These are phyloP conservation scores for Argyrosomus japonicus DNA, from an alignment of 2,113 vertebrate species.

Conservation along the genomic window DNA sequence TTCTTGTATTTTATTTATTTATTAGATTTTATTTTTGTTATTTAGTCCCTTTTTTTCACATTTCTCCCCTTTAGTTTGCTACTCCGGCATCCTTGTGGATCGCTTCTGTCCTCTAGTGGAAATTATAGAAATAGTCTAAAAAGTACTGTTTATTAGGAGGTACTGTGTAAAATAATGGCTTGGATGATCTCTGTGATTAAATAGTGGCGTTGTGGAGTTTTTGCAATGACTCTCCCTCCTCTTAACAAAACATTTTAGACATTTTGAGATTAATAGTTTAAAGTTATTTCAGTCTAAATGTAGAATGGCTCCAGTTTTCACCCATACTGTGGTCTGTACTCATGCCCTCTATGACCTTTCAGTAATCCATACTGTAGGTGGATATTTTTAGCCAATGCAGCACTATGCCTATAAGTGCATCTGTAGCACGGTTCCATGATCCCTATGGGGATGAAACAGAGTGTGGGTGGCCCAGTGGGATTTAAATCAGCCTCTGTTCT, in stretches of 20 bases:
- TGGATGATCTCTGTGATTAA: neutral
- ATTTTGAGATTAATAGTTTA: too few species aligned
- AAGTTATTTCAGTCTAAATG: too few species aligned
- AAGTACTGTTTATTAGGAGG: neutral
- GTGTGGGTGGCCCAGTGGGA: slow-evolving; percentile 34
- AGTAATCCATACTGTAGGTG: slow-evolving; percentile 16
- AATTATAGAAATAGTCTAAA: neutral
- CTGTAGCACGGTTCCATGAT: neutral
- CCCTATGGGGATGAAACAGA: neutral
- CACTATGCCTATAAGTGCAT: neutral
- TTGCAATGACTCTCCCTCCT: neutral
- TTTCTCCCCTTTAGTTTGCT: neutral
- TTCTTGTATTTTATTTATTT: slow-evolving; percentile 19
- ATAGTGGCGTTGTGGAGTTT: neutral
- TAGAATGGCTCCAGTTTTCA: neutral
- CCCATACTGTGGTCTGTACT: neutral
- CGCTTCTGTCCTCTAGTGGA: slow-evolving; percentile 73
- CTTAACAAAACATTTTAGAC: too few species aligned
- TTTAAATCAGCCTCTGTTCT: slow-evolving; percentile 24
- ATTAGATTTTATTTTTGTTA: neutral
- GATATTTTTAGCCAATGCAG: slow-evolving; percentile 19
- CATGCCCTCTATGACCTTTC: neutral
- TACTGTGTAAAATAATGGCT: neutral
- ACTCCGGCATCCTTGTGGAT: slow-evolving; percentile 29
- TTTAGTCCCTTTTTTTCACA: neutral